phyloP scores from a whole-genome alignment of 2,113 vertebrate species.

The Puntigrus tetrazona region DNA sequence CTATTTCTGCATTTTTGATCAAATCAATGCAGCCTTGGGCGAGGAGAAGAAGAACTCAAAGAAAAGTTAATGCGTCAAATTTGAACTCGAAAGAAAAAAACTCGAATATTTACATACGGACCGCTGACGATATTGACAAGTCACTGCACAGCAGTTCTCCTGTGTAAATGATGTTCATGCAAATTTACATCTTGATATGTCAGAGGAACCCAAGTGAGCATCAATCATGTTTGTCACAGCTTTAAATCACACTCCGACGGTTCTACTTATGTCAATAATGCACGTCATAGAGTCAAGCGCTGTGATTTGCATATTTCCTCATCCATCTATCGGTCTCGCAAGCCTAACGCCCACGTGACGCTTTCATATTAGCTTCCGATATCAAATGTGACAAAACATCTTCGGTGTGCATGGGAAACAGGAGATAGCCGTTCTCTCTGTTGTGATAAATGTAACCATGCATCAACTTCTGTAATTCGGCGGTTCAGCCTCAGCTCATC shows the following conservation, averaged over 20 bases:
- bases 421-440: not conserved
- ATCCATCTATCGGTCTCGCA: not conserved
- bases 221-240: conserved; percentile 22
- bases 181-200: conserved; percentile 5
- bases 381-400: conserved; percentile 37
- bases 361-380: conserved; percentile 29
- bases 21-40: not conserved
- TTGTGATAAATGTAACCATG: conserved; percentile 22
- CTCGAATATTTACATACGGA: not conserved
- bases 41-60: not conserved
- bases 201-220: not conserved
- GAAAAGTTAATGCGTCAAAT: not conserved
- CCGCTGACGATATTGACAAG: conserved; percentile 5
- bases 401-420: not conserved
- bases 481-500: conserved; percentile 4
- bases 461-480: not conserved
- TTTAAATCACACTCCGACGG: not conserved
- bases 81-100: not conserved
- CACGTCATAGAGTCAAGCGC: not conserved
- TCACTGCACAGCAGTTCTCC: not conserved
- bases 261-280: conserved; percentile 2
- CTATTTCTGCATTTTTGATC: not conserved
- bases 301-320: conserved; percentile 20
- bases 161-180: conserved; percentile 1
- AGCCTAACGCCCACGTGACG: not conserved